These are phyloP conservation scores for Scaptomyza reducta DNA, from an alignment of 2,888 invertebrate genomes.

Conservation along the genomic window DNA sequence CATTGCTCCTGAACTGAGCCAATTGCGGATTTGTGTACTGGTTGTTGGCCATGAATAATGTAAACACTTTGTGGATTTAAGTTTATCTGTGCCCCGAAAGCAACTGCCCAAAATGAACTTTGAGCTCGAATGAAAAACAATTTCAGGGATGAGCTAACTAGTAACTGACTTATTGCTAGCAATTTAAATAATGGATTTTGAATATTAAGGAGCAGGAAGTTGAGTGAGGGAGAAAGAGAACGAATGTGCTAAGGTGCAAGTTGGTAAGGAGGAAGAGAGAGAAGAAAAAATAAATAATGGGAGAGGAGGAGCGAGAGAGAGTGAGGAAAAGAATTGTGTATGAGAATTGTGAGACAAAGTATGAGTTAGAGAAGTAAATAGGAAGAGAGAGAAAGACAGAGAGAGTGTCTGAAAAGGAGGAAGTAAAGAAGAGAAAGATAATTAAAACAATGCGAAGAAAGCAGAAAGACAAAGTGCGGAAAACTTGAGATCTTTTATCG, in stretches of 20 bases:
- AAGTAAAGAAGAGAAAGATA: no score
- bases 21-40: constrained; percentile 42
- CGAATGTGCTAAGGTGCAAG: no score
- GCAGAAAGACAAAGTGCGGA: no score
- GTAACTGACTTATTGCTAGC: neutral
- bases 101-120: constrained; percentile 22
- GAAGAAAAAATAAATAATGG: neutral
- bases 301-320: no score
- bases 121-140: constrained; percentile 5
- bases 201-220: neutral
- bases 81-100: constrained; percentile 17
- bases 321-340: no score
- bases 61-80: constrained; percentile 11
- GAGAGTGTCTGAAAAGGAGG: no score
- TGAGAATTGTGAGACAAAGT: no score
- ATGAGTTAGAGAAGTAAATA: no score
- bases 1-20: constrained; percentile 33
- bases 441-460: no score
- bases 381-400: no score
- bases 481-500: no score
- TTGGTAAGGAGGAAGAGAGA: no score
- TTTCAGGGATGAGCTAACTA: constrained; percentile 2
- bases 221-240: neutral
- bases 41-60: constrained; percentile 41
- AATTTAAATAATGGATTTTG: constrained; percentile 7